Evolutionary conservation across 1,140 invertebrate genomes (phyloP).

Genomic region (Delia radicum): DNA sequence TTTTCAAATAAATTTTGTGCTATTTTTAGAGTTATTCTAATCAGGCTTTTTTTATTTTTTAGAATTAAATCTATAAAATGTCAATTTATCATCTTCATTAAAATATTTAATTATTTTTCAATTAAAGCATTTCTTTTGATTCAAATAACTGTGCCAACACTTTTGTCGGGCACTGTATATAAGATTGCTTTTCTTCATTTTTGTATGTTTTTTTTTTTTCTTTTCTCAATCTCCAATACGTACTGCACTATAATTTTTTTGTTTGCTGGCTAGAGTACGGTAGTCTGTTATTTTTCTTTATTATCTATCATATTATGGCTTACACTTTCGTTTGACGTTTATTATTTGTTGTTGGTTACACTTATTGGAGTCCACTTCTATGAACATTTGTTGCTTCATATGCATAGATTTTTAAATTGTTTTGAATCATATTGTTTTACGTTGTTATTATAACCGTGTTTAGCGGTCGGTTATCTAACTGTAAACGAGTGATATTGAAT

Average conservation of each 20-base stretch:
- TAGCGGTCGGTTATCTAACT: conserved; percentile 15
- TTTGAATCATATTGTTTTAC: neutral
- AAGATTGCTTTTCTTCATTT: neutral
- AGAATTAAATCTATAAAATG: too few relatives aligned
- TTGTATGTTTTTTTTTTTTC: neutral
- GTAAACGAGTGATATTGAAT: conserved; percentile 18
- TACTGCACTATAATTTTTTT: neutral
- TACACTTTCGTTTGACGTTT: conserved; percentile 11
- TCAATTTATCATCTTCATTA: too few relatives aligned
- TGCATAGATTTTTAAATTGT: neutral
- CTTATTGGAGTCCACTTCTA: neutral
- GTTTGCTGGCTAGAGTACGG: neutral
- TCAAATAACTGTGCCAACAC: too few relatives aligned
- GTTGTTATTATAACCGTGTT: neutral
- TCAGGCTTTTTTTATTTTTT: too few relatives aligned
- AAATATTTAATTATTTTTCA: too few relatives aligned
- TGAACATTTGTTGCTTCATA: conserved; percentile 18
- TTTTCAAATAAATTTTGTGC: too few relatives aligned
- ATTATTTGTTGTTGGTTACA: neutral
- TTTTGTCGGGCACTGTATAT: too few relatives aligned
- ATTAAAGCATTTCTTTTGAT: too few relatives aligned
- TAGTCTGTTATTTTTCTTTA: neutral
- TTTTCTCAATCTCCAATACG: neutral
- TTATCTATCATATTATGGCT: neutral
- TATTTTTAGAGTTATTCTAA: too few relatives aligned